Percentiles rank a stretch among this genome's conserved stretches.
phyloP scores from a whole-genome alignment of 2,888 invertebrate species.

The Beris morrisii region DNA sequence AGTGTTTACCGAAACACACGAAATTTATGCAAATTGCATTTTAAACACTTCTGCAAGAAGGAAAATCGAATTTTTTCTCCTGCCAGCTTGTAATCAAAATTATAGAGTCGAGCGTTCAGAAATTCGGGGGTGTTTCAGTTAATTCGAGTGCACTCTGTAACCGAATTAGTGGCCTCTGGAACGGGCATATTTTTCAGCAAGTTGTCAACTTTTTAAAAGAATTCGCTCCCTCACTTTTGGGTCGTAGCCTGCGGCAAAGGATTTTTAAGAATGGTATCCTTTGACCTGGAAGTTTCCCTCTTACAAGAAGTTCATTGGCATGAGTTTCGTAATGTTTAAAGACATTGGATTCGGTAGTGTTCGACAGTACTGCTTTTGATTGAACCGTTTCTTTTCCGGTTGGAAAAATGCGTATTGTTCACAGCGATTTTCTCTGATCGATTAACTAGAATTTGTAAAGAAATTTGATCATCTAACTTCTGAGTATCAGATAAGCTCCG shows the following conservation, averaged over 20 bases:
- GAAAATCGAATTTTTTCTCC: slow-evolving; percentile 36
- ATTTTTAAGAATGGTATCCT: not conserved
- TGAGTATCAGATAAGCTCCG: too few relatives aligned
- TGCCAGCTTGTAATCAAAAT: slow-evolving; percentile 32
- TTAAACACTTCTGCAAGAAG: slow-evolving; percentile 37
- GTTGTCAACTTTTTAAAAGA: not conserved
- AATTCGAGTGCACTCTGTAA: slow-evolving; percentile 37
- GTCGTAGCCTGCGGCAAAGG: not conserved
- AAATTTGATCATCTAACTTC: too few relatives aligned
- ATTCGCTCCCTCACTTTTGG: slow-evolving; percentile 2
- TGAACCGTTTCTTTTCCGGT: too few relatives aligned
- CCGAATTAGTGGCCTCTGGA: slow-evolving; percentile 30
- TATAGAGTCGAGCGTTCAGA: slow-evolving; percentile 17
- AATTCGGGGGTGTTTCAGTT: slow-evolving; percentile 29
- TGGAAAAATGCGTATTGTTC: too few relatives aligned
- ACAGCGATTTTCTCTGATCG: too few relatives aligned
- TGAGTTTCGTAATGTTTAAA: too few relatives aligned
- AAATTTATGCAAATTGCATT: slow-evolving; percentile 40
- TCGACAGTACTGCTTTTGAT: too few relatives aligned
- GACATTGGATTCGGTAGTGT: too few relatives aligned
- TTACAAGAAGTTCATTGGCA: too few relatives aligned
- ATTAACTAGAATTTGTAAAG: too few relatives aligned
- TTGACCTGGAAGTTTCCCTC: slow-evolving; percentile 18
- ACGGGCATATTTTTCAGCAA: slow-evolving; percentile 3
- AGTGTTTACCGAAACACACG: slow-evolving; percentile 25